Base-by-base conservation (phyloP, 2,797 vertebrate genomes). In the Sylvilagus floridanus region DNA sequence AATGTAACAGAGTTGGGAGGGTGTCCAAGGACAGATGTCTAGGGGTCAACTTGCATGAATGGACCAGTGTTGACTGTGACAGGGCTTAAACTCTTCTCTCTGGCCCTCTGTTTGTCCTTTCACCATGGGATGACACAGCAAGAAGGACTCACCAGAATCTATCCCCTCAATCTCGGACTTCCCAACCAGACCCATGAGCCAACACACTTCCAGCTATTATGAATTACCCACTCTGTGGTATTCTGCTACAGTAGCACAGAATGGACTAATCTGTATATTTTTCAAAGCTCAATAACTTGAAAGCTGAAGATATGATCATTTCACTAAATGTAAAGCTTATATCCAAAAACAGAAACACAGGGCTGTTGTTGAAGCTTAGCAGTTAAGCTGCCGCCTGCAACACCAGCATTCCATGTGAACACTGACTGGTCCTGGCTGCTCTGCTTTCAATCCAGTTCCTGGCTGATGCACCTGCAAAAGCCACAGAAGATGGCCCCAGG, bases 221-320 rank as follows among this genome's bases (percentile, higher is more conserved):
- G 63, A 92, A 52, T 68, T 79, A 63, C 26, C 14, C 11, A n/a
- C 42, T 13, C 5, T 22, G 26, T 52, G 42, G 17, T 35, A 26
- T 66, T 52, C 17, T 69, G 26, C 69, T 57, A 16, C 11, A 52
- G 32, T 7, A 63, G 76, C 9, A 71, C 54, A 92, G 62, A 60
- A 60, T n/a, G 16, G 52, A 47, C 52, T 71, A 62, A 28, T 52
- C 30, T 21, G 54, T 2, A 13, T 0, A 81, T 37, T 65, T 69
- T 72, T n/a, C 19, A 71, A 85, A 88, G 76, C 13, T 60, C 37
- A 93, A 84, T 32, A 63, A 87, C 71, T 54, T 71, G 35, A 72
- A 79, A 50, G 77, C 6, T 88, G 35, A 88, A 91, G 75, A 88
- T 63, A 32, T 77, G 47, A 93, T 68, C 21, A 82, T 84, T 92